These are phyloP conservation scores for Beris morrisii DNA, from an alignment of 2,888 invertebrate species.

Conservation along the genomic window DNA sequence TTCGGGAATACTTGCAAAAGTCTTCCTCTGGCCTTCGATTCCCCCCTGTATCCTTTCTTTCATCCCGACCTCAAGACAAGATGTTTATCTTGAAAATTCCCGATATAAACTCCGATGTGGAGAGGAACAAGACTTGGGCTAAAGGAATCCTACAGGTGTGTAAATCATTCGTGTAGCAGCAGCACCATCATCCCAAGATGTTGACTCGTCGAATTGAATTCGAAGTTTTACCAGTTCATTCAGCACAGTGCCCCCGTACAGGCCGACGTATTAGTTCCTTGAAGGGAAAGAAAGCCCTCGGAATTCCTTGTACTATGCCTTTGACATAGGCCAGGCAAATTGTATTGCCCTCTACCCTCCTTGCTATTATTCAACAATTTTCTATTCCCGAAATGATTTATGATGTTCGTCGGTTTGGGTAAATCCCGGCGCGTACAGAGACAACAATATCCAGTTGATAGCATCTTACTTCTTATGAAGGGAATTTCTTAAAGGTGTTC, in stretches of 20 bases:
- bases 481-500: conserved; percentile 7
- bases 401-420: conserved; percentile 10
- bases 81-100: conserved; percentile 16
- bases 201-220: conserved; percentile 27
- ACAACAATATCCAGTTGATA: conserved; percentile 2
- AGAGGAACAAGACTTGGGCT: not conserved
- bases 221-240: not conserved
- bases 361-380: conserved; percentile 23
- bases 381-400: conserved; percentile 29
- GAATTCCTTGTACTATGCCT: not conserved
- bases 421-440: conserved; percentile 12
- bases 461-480: not conserved
- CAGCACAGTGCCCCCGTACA: too few relatives aligned
- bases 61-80: not conserved
- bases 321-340: conserved; percentile 29
- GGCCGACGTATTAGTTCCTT: too few relatives aligned
- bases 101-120: conserved; percentile 19
- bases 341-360: conserved; percentile 25
- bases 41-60: too few relatives aligned
- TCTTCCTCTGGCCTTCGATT: too few relatives aligned
- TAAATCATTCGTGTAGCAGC: conserved; percentile 33
- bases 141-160: conserved; percentile 38
- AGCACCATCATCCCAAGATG: not conserved
- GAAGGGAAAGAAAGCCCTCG: too few relatives aligned
- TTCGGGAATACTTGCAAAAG: not conserved